A percentile compares a stretch with the other conserved stretches of the same genome.
phyloP scores from a whole-genome alignment of 1,140 invertebrate species.

The Oncopeltus fasciatus region DNA sequence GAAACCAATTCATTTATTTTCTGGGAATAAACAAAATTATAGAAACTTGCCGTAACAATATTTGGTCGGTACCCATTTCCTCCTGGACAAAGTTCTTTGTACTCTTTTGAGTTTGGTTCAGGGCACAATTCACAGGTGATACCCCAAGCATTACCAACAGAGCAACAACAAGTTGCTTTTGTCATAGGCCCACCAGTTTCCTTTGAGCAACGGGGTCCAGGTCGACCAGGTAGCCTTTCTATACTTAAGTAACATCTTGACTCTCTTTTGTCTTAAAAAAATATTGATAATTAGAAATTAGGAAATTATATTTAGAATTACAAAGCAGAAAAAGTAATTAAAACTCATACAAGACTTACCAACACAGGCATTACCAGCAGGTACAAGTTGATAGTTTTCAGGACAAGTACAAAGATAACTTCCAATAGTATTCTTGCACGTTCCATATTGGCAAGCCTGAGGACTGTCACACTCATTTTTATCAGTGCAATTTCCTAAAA shows the following conservation, averaged over 20 bases:
- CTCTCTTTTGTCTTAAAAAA: constrained; percentile 50
- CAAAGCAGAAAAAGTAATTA: neutral
- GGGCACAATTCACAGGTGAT: constrained; percentile 70
- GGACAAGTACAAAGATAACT: constrained; percentile 39
- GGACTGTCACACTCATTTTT: constrained; percentile 46
- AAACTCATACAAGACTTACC: constrained; percentile 33
- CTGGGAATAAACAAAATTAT: too few relatives aligned
- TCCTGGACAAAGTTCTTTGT: constrained; percentile 64
- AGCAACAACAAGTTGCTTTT: constrained; percentile 73
- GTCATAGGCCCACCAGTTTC: constrained; percentile 48
- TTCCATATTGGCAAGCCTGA: constrained; percentile 40
- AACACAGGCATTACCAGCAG: constrained; percentile 51
- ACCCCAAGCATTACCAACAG: constrained; percentile 71
- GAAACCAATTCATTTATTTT: too few relatives aligned
- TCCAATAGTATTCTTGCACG: constrained; percentile 42
- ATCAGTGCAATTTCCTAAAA: constrained; percentile 37
- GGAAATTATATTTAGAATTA: neutral
- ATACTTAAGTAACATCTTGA: constrained; percentile 60
- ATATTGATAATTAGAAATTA: neutral
- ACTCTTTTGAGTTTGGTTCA: constrained; percentile 48
- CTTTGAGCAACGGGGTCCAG: constrained; percentile 33
- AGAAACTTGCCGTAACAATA: constrained; percentile 47
- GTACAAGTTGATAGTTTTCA: constrained; percentile 43
- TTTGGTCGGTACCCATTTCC: constrained; percentile 73
- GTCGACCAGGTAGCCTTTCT: constrained; percentile 30